Evolutionary conservation across 2,888 invertebrate species (phyloP).

Genomic region (Tyria jacobaeae): DNA sequence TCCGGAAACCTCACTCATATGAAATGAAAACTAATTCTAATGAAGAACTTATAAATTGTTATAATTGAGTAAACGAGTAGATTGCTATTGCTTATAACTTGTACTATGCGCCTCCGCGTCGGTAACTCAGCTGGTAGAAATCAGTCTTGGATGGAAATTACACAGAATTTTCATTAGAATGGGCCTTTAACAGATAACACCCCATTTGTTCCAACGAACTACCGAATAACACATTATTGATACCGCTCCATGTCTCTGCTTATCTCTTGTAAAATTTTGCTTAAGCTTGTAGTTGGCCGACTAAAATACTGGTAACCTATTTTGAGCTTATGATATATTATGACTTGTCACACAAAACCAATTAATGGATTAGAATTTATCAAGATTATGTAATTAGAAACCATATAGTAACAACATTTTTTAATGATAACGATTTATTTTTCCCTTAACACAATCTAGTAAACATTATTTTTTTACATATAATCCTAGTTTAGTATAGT

Average conservation of each 20-base stretch:
- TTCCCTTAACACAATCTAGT: too few species aligned
- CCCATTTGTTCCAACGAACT: slow-evolving; percentile 51
- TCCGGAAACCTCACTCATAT: too few species aligned
- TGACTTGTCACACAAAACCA: too few species aligned
- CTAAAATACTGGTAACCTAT: neutral
- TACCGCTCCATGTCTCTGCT: slow-evolving; percentile 11
- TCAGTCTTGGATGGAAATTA: slow-evolving; percentile 58
- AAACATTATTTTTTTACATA: too few species aligned
- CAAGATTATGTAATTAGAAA: too few species aligned
- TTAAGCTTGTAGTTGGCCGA: neutral
- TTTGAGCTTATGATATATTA: neutral
- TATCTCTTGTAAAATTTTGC: neutral
- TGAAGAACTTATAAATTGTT: too few species aligned
- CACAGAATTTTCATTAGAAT: slow-evolving; percentile 60
- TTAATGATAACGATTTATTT: too few species aligned
- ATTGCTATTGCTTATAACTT: slow-evolving; percentile 42
- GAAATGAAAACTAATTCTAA: too few species aligned
- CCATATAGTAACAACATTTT: too few species aligned
- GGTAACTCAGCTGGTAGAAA: slow-evolving; percentile 52
- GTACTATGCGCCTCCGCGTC: slow-evolving; percentile 25
- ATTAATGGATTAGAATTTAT: too few species aligned
- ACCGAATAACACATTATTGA: slow-evolving; percentile 34
- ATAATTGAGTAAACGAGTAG: too few species aligned
- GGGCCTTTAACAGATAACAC: slow-evolving; percentile 53
- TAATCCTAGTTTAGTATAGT: too few species aligned